phyloP scores from a whole-genome alignment of 2,888 invertebrate genomes.

The Cephalotes varians region DNA sequence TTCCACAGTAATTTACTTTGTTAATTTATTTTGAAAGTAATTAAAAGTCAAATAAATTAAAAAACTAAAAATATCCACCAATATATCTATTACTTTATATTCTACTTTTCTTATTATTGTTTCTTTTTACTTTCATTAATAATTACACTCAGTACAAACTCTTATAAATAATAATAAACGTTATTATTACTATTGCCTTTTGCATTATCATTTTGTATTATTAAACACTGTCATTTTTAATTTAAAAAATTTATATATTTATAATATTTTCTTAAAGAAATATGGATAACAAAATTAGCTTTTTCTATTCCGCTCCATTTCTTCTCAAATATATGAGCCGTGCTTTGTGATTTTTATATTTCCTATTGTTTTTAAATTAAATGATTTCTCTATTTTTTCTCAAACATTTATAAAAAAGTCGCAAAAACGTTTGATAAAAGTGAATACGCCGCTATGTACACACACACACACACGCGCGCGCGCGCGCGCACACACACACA shows the following conservation, averaged over 20 bases:
- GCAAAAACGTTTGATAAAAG: not conserved
- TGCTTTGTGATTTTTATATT: not conserved
- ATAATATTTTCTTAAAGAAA: not conserved
- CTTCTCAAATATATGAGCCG: not conserved
- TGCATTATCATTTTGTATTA: not conserved
- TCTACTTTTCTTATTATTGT: not conserved
- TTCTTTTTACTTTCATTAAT: not conserved
- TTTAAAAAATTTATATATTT: not conserved
- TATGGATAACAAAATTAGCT: not conserved
- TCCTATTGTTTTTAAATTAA: not conserved
- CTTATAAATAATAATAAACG: not conserved
- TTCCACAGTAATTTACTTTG: not conserved
- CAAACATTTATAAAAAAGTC: not conserved
- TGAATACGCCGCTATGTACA: too few relatives aligned
- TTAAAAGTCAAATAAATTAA: not conserved
- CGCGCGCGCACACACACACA: too few relatives aligned
- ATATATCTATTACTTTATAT: not conserved
- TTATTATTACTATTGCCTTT: not conserved
- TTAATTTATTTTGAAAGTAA: not conserved
- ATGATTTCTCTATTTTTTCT: not conserved
- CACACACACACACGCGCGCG: too few relatives aligned
- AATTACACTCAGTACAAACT: too few relatives aligned
- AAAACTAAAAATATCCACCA: not conserved
- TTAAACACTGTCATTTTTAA: not conserved
- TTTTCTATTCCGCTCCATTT: not conserved